Base-by-base conservation (phyloP, 35 echinoderm and acorn worm species). In the Holothuria glaberrima region DNA sequence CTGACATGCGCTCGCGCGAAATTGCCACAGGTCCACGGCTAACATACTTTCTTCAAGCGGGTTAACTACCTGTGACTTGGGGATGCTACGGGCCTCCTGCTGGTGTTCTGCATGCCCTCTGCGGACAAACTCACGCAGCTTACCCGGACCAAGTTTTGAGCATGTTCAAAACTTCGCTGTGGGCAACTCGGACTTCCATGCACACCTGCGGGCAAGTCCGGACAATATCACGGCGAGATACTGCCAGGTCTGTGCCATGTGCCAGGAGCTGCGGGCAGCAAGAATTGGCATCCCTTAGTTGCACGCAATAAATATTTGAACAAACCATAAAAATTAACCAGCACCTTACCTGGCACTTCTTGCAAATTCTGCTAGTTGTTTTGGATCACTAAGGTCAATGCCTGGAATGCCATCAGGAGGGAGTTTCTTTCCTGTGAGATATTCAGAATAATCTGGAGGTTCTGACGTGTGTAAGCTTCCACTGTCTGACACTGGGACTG, bases 331-430 rank as follows among this genome's bases (percentile, higher is more conserved):
- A n/a, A n/a, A n/a, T n/a, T 30, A 16, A 24, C 63, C 9, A 18
- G 24, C 21, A 41, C 21, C 45, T 21, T 83, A 92, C 90, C 90
- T 80, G 6, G 85, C 86, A 88, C 86, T 95, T 88, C 93, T 93
- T 80, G 97, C 97, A 91, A 99, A 99, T 65, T 99, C 97, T 74
- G 97, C 97, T 32, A 99, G 68, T 73, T 99, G 97, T 89, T 99
- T 99, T 1, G 97, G 97, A 56, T 99, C 97, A 87, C 97, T 99
- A 1, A 99, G 86, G 87, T 99, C 97, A 54, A 99, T 94, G 22
- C 97, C 97, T 20, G 97, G 97, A 67, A 99, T 94, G 24, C 97
- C 97, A 58, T 93, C 97, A 50, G 97, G 97, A 20, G 97, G 97
- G 31, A 99, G 68, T 88, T 99, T 99, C 91, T 99, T 99, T 17